These are phyloP conservation scores for Calliopum simillimum DNA, from an alignment of 2,888 invertebrate species.

Conservation along the genomic window DNA sequence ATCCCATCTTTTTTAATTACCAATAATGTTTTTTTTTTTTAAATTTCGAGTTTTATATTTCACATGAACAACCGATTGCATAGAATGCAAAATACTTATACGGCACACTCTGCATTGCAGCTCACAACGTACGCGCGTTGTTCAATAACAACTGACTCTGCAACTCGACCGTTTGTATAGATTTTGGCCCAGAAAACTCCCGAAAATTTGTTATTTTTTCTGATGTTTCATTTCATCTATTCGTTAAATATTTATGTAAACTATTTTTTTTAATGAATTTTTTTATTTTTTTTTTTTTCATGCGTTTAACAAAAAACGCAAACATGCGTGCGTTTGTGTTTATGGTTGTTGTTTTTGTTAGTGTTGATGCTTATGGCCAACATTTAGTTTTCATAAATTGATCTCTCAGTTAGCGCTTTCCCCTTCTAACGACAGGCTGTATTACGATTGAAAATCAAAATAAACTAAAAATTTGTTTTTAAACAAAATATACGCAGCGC, in stretches of 20 bases:
- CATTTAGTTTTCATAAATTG: too few relatives aligned
- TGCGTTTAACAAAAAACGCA: conserved; percentile 20
- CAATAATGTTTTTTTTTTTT: neutral
- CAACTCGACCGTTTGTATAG: conserved; percentile 17
- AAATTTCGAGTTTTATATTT: neutral
- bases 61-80: too few relatives aligned
- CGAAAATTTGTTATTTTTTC: conserved; percentile 15
- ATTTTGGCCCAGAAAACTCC: conserved; percentile 26
- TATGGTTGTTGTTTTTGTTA: conserved; percentile 21
- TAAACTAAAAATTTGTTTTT: too few relatives aligned
- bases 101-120: conserved; percentile 18
- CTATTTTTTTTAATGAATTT: conserved; percentile 8
- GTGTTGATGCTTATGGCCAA: too few relatives aligned
- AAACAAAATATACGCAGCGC: too few relatives aligned
- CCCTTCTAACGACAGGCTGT: too few relatives aligned
- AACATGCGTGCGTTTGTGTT: conserved; percentile 7
- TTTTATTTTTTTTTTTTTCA: neutral
- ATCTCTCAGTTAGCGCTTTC: too few relatives aligned
- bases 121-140: conserved; percentile 25
- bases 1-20: neutral
- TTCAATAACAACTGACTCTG: conserved; percentile 27
- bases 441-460: too few relatives aligned
- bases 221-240: too few relatives aligned
- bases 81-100: neutral
- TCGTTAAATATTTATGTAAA: conserved; percentile 26